phyloP scores from a whole-genome alignment of 2,888 invertebrate species.

The Heliconius hortense region DNA sequence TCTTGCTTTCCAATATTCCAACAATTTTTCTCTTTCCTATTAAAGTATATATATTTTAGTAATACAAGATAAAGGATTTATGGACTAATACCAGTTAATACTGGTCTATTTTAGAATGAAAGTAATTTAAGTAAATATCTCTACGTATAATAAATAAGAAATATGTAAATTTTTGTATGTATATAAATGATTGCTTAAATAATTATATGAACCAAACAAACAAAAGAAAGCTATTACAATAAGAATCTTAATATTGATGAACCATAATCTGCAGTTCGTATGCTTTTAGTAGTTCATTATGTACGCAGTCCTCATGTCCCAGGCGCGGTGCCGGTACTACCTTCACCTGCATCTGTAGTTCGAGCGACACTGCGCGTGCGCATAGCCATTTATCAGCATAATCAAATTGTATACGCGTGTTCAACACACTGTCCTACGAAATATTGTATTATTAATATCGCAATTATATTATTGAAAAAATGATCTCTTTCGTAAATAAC shows the following conservation, averaged over 20 bases:
- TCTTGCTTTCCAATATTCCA: conserved; percentile 80
- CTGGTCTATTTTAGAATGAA: neutral
- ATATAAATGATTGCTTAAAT: too few relatives aligned
- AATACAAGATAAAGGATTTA: neutral
- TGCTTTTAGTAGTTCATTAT: conserved; percentile 60
- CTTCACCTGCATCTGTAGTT: conserved; percentile 52
- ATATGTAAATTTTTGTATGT: neutral
- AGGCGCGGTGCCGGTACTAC: conserved; percentile 50
- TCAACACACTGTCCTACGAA: conserved; percentile 48
- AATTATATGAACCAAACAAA: neutral
- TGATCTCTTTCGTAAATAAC: too few relatives aligned
- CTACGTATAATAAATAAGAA: neutral
- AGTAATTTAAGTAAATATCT: neutral
- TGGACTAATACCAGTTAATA: too few relatives aligned
- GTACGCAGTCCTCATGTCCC: conserved; percentile 64
- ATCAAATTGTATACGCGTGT: conserved; percentile 59
- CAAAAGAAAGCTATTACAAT: neutral
- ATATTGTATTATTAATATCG: conserved; percentile 7
- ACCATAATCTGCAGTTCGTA: conserved; percentile 67
- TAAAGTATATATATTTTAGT: neutral
- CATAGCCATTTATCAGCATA: conserved; percentile 70
- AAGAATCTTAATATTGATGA: neutral
- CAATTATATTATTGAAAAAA: neutral
- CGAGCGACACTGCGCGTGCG: conserved; percentile 62
- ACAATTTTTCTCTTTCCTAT: conserved; percentile 88